Evolutionary conservation across 2,888 invertebrate species (phyloP).

Genomic region (Lasioglossum morio): DNA sequence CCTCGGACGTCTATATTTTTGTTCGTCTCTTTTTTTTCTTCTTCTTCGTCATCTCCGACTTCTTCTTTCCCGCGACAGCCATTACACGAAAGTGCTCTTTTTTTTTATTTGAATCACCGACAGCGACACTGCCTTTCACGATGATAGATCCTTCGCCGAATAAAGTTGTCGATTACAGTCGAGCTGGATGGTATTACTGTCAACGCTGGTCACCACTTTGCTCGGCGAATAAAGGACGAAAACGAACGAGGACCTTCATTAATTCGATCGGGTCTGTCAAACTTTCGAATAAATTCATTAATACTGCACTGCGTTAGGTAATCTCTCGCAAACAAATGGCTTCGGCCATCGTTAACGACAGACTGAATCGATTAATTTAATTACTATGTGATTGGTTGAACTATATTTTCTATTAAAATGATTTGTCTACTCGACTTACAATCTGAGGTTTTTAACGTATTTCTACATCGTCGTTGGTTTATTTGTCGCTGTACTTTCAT

Average conservation of each 20-base stretch:
- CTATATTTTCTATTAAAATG: background rate
- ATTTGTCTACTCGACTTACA: background rate
- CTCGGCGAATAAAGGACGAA: slow-evolving; percentile 25
- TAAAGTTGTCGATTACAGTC: slow-evolving; percentile 1
- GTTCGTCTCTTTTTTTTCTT: background rate
- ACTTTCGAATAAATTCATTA: slow-evolving; percentile 2
- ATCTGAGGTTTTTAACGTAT: background rate
- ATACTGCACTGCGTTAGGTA: background rate
- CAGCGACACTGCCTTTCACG: slow-evolving; percentile 18
- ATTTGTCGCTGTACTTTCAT: background rate
- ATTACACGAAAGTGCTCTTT: slow-evolving; percentile 12
- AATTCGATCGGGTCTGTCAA: slow-evolving; percentile 5
- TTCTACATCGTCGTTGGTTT: background rate
- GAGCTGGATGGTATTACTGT: slow-evolving; percentile 1
- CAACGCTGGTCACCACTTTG: slow-evolving; percentile 44
- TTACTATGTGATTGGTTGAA: background rate
- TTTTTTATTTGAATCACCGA: slow-evolving; percentile 5
- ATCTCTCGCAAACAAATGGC: background rate
- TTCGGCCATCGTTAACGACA: background rate
- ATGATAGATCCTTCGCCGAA: slow-evolving; percentile 17
- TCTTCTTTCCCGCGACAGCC: background rate
- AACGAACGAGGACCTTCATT: slow-evolving; percentile 1
- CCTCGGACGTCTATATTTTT: slow-evolving; percentile 26
- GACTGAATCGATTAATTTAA: background rate
- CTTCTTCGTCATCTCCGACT: background rate